These are phyloP conservation scores for Reticulitermes speratus DNA, from an alignment of 1,140 invertebrate species.

Conservation along the genomic window DNA sequence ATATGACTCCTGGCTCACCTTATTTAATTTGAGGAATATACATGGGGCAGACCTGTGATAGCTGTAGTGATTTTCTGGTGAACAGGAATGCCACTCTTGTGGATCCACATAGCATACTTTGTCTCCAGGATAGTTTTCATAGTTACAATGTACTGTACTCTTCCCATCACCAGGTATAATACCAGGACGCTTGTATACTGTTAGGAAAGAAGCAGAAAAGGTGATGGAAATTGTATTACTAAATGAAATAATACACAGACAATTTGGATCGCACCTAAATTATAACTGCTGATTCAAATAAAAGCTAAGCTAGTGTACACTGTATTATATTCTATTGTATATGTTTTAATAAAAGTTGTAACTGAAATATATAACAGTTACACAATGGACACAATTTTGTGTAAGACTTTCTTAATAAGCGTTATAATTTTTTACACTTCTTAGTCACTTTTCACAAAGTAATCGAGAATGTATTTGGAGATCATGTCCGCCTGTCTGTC, in stretches of 20 bases:
- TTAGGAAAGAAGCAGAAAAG: background rate
- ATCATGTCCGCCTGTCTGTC: too few species aligned
- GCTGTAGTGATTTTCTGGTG: constrained; percentile 55
- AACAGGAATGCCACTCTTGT: constrained; percentile 52
- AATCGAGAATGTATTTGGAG: too few species aligned
- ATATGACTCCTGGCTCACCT: constrained; percentile 47
- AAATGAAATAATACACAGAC: background rate
- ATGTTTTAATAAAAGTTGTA: too few species aligned
- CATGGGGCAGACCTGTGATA: constrained; percentile 60
- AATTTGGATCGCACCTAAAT: background rate
- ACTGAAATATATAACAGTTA: too few species aligned
- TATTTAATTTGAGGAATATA: constrained; percentile 66
- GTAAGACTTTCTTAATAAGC: too few species aligned
- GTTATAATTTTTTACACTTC: too few species aligned
- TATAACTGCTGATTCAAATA: background rate
- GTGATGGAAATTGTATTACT: too few species aligned
- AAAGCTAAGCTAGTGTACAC: too few species aligned
- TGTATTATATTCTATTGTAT: too few species aligned
- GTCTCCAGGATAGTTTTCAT: constrained; percentile 43
- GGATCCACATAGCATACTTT: constrained; percentile 59
- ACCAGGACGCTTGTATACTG: background rate
- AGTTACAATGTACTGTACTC: constrained; percentile 47
- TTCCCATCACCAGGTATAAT: background rate
- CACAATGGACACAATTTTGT: too few species aligned
- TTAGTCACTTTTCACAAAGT: too few species aligned